A percentile compares a stretch with the other conserved stretches of the same genome.
Evolutionary conservation across 2,113 vertebrate species (phyloP).

Genomic region (Glareola pratincola): DNA sequence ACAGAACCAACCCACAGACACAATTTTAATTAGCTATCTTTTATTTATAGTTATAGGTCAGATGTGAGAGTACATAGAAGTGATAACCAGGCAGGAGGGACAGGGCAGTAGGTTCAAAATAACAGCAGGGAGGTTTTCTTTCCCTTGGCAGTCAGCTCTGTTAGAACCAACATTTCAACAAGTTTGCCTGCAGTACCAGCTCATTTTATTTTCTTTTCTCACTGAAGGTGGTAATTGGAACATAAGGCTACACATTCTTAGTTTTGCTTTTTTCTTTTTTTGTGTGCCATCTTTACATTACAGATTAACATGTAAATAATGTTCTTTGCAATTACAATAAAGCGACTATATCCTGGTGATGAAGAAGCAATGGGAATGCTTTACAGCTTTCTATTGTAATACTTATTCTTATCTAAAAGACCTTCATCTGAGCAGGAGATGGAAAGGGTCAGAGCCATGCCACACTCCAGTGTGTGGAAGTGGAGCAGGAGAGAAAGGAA

Average conservation of each 20-base stretch:
- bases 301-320: no score
- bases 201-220: not conserved
- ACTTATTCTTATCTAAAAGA: not conserved
- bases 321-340: not conserved
- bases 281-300: not conserved
- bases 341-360: not conserved
- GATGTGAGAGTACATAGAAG: not conserved
- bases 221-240: not conserved
- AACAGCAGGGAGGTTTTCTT: not conserved
- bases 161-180: not conserved
- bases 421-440: not conserved
- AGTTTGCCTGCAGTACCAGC: not conserved
- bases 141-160: not conserved
- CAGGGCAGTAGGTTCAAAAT: not conserved
- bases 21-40: not conserved
- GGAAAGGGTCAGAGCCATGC: not conserved
- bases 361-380: not conserved
- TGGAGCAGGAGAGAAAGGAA: not conserved
- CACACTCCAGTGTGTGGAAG: accelerated
- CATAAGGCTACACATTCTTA: not conserved
- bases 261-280: not conserved
- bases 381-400: not conserved
- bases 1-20: not conserved
- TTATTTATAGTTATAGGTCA: not conserved
- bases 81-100: not conserved